A percentile compares a stretch with the other conserved stretches of the same genome.
phyloP scores from a whole-genome alignment of 2,797 vertebrate genomes.

The Ceyx erithaca region DNA sequence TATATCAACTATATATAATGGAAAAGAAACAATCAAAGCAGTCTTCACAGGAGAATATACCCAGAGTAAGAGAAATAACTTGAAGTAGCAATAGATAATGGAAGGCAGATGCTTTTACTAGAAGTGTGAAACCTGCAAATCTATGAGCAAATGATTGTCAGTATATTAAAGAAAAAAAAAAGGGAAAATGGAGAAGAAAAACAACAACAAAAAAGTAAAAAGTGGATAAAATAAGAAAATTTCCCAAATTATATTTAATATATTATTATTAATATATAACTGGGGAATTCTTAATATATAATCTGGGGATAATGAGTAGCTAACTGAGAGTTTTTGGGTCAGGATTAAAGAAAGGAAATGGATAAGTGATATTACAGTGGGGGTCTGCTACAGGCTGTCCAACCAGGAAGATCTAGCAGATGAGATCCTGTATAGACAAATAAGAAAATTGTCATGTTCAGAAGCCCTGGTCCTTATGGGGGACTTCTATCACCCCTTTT shows the following conservation, averaged over 20 bases:
- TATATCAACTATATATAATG: not conserved
- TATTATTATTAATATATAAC: not conserved
- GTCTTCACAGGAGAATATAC: not conserved
- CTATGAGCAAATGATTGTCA: not conserved
- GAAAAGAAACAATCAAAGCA: not conserved
- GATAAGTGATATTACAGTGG: not conserved
- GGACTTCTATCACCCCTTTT: no score
- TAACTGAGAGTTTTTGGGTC: not conserved
- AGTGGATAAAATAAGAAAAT: accelerated
- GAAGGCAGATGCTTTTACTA: not conserved
- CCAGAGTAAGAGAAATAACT: not conserved
- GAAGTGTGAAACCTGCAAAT: not conserved
- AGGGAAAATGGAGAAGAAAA: accelerated
- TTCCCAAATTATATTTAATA: not conserved
- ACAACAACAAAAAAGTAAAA: not conserved
- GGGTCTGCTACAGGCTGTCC: not conserved
- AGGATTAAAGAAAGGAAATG: not conserved
- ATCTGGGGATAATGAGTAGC: not conserved
- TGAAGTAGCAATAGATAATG: not conserved
- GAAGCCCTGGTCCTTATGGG: not conserved
- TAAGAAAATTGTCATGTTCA: not conserved
- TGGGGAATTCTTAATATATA: not conserved
- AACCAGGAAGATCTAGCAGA: not conserved
- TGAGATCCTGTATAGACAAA: not conserved
- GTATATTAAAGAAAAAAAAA: accelerated